Percentiles rank a stretch among this genome's conserved stretches.
These are phyloP conservation scores for Bradysia coprophila DNA, from an alignment of 1,140 invertebrate species.

Conservation along the genomic window DNA sequence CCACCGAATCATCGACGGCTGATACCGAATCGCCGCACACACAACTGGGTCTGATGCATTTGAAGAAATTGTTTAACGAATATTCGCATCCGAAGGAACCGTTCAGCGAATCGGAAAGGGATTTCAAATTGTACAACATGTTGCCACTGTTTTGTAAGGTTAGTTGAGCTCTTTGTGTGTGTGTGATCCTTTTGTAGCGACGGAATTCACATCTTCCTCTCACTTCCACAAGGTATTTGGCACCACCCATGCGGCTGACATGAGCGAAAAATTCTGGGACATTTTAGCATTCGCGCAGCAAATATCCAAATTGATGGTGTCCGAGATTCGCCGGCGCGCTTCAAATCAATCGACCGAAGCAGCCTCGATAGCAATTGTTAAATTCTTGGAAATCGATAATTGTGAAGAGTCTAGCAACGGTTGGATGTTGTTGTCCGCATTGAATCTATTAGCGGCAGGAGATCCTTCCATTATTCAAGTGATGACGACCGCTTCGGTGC, in stretches of 20 bases:
- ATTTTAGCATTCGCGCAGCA: constrained; percentile 84
- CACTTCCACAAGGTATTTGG: constrained; percentile 68
- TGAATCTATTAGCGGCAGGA: constrained; percentile 79
- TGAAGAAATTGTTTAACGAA: constrained; percentile 90
- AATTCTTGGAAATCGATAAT: constrained; percentile 86
- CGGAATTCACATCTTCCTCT: constrained; percentile 3
- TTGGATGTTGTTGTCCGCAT: constrained; percentile 84
- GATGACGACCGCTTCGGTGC: constrained; percentile 88
- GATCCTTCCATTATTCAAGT: constrained; percentile 67
- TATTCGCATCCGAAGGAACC: constrained; percentile 73
- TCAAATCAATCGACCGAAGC: constrained; percentile 91
- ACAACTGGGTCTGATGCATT: constrained; percentile 81
- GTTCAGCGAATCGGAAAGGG: constrained; percentile 62
- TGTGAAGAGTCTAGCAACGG: constrained; percentile 86
- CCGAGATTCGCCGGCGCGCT: constrained; percentile 79
- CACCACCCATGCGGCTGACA: constrained; percentile 71
- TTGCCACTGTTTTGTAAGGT: constrained; percentile 96
- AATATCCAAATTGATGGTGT: constrained; percentile 88
- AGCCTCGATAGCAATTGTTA: constrained; percentile 88
- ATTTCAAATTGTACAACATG: constrained; percentile 95
- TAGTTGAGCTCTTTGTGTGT: constrained; percentile 19
- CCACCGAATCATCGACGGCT: constrained; percentile 13
- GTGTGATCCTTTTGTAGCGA: too few relatives aligned
- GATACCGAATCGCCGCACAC: constrained; percentile 47
- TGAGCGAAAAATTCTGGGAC: constrained; percentile 92